Percentiles rank a stretch among this genome's conserved stretches.
Evolutionary conservation across 2,888 invertebrate species (phyloP).

Genomic region (Cephus spinipes): DNA sequence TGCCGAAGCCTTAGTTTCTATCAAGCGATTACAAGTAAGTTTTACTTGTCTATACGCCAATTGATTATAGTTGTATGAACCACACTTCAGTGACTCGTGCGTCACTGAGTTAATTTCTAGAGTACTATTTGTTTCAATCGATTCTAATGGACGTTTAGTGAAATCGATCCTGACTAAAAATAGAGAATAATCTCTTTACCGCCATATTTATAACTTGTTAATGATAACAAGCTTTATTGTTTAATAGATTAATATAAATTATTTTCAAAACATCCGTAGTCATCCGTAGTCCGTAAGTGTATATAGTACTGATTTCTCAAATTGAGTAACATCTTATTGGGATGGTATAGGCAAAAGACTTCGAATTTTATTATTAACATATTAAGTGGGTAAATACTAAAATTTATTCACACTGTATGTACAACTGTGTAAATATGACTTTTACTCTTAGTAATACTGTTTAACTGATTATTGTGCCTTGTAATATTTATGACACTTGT

Average conservation of each 20-base stretch:
- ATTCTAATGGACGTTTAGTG: neutral
- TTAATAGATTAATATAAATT: neutral
- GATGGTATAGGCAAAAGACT: too few relatives aligned
- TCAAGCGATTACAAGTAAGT: conserved; percentile 73
- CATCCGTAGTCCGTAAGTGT: neutral
- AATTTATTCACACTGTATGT: neutral
- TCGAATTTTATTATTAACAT: neutral
- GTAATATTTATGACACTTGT: neutral
- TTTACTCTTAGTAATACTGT: neutral
- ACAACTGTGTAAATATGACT: neutral
- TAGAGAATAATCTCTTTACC: neutral
- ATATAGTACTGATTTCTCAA: neutral
- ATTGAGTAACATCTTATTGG: too few relatives aligned
- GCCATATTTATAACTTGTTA: neutral
- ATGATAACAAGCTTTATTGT: neutral
- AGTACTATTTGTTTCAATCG: neutral
- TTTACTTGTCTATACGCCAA: conserved; percentile 23
- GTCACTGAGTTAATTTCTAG: neutral
- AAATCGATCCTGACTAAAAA: neutral
- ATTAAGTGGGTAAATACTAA: neutral
- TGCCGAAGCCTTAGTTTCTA: conserved; percentile 75
- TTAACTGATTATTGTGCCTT: neutral
- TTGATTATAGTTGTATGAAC: conserved; percentile 67
- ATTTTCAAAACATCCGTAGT: neutral
- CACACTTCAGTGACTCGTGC: conserved; percentile 28